A percentile compares a stretch with the other conserved stretches of the same genome.
These are phyloP conservation scores for Drosophila austrosaltans DNA, from an alignment of 2,888 invertebrate species.

Conservation along the genomic window DNA sequence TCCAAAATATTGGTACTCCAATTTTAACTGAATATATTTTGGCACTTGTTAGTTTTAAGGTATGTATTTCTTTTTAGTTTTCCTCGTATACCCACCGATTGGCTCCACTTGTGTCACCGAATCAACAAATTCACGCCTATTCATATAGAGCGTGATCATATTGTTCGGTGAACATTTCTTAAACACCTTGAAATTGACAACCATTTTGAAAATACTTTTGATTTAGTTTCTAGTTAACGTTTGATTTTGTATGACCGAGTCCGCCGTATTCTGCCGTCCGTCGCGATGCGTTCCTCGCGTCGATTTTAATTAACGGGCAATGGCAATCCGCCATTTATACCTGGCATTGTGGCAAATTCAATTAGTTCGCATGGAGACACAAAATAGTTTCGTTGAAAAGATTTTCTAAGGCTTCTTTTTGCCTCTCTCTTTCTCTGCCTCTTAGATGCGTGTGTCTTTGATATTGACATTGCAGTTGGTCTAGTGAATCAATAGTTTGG, in stretches of 20 bases:
- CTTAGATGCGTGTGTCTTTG: slow-evolving; percentile 50
- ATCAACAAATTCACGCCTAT: slow-evolving; percentile 94
- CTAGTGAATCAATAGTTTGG: slow-evolving; percentile 48
- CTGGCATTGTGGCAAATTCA: slow-evolving; percentile 67
- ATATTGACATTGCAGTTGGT: slow-evolving; percentile 68
- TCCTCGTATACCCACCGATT: slow-evolving; percentile 86
- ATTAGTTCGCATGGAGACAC: slow-evolving; percentile 58
- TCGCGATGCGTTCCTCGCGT: slow-evolving; percentile 68
- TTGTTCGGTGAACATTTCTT: slow-evolving; percentile 95
- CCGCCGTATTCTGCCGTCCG: slow-evolving; percentile 28
- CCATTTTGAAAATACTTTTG: slow-evolving; percentile 85
- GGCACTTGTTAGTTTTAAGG: not conserved
- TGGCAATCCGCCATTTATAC: slow-evolving; percentile 73
- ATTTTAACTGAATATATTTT: too few relatives aligned
- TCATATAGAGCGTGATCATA: slow-evolving; percentile 92
- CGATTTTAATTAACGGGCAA: slow-evolving; percentile 68
- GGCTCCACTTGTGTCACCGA: slow-evolving; percentile 94
- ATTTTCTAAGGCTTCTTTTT: slow-evolving; percentile 62
- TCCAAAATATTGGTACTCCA: too few relatives aligned
- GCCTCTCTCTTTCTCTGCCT: not conserved
- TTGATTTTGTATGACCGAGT: slow-evolving; percentile 14
- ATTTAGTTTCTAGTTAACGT: slow-evolving; percentile 34
- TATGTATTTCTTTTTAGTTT: too few relatives aligned
- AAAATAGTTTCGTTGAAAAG: slow-evolving; percentile 36
- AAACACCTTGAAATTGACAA: slow-evolving; percentile 95